Base-by-base conservation (phyloP, 2,797 vertebrate genomes). In the Rhyacichthys aspro region DNA sequence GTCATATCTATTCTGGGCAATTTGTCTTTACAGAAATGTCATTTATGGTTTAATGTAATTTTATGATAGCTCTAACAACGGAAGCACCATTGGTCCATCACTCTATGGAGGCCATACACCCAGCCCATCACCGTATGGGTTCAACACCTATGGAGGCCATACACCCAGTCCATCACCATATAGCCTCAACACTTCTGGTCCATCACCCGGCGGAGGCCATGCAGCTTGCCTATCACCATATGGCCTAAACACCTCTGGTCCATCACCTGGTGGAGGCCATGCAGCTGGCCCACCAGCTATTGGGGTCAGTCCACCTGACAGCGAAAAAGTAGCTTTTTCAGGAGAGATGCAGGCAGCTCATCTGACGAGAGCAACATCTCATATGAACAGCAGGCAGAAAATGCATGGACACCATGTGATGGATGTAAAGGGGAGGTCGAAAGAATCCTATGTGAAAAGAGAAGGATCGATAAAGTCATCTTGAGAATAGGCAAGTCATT, bases 401-500 rank as follows among this genome's bases (percentile, higher is more conserved):
- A 10, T 16, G 55, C 42, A 57, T 57, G 55, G 55, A 45, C 42
- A 57, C 55, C 55, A 45, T 57, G 55, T 18, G 42, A 57, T 11
- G 16, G 38, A 32, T 57, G 55, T 44, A 57, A 57, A 15, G 42
- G 32, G 43, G 55, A 34, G 42, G n/a, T n/a, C n/a, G n/a, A n/a
- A n/a, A n/a, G n/a, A n/a, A n/a, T n/a, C n/a, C n/a, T n/a, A n/a
- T n/a, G 12, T 9, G 42, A 57, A 17, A 57, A 57, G 55, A 45
- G 55, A 45, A 57, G 32, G 32, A 17, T 44, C 28, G 55, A 57
- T 39, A 33, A 42, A 45, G 14, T 50, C 41, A 46, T 43, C 49
- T 63, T 18, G 11, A 57, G 55, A 57, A 57, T 45, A 45, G 55
- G 28, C 55, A 57, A 57, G 55, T 57, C 11, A 57, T 57, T 52